phyloP scores from a whole-genome alignment of 2,888 invertebrate species.

The Drosophila leonis region DNA sequence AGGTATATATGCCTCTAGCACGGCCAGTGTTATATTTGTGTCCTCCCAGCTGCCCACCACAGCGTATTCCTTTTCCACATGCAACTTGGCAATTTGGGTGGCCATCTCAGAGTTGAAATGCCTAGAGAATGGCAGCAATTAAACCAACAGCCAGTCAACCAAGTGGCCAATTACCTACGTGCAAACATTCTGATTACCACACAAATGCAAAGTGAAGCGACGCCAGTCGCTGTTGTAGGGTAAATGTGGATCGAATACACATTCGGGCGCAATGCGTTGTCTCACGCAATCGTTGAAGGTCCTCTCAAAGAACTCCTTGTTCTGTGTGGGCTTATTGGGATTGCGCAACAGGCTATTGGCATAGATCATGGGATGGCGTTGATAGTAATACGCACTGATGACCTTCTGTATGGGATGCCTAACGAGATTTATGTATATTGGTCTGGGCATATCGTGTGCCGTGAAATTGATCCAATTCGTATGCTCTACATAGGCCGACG shows the following conservation, averaged over 20 bases:
- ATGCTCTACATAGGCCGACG: constrained; percentile 93
- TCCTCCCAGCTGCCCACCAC: constrained; percentile 95
- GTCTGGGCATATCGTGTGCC: constrained; percentile 90
- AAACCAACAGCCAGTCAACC: neutral
- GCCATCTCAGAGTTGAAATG: constrained; percentile 90
- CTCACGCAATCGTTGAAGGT: constrained; percentile 91
- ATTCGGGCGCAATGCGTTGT: constrained; percentile 54
- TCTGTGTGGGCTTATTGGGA: constrained; percentile 35
- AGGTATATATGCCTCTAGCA: constrained; percentile 93
- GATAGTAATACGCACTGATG: constrained; percentile 96
- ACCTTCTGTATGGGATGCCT: constrained; percentile 95
- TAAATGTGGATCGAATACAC: constrained; percentile 89
- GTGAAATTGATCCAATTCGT: constrained; percentile 95
- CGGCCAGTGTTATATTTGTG: constrained; percentile 92
- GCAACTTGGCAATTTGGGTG: constrained; percentile 91
- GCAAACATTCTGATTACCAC: constrained; percentile 93
- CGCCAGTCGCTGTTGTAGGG: constrained; percentile 93
- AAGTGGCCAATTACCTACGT: constrained; percentile 87
- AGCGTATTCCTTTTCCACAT: constrained; percentile 93
- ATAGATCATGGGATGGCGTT: constrained; percentile 82
- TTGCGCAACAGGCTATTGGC: constrained; percentile 54
- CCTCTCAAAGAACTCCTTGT: constrained; percentile 60
- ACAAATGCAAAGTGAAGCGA: constrained; percentile 93
- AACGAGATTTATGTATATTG: constrained; percentile 95
- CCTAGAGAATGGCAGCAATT: constrained; percentile 84